Conservation (phyloP, 2,113 vertebrate genomes). For the Entomyzon cyanotis region DNA sequence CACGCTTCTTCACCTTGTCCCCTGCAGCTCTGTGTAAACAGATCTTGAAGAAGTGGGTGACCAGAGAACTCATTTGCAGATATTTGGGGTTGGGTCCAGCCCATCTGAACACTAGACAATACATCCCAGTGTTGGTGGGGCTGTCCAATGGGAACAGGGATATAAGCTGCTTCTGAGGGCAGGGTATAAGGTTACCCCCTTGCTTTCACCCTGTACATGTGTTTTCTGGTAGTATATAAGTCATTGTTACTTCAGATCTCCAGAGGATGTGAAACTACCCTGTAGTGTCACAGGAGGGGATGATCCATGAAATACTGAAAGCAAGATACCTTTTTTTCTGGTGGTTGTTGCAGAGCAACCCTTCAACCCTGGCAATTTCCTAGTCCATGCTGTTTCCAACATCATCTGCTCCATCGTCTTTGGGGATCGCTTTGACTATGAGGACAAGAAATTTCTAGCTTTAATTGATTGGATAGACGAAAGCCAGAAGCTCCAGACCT, state of each 20-base stretch:
- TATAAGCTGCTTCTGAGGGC: not conserved
- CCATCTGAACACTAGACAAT: not conserved
- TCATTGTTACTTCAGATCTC: not conserved
- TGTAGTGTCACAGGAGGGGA: not conserved
- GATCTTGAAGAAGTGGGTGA: not conserved
- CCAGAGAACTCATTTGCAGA: not conserved
- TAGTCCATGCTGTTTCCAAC: constrained; percentile 60
- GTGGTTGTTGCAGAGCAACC: not conserved
- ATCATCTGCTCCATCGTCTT: constrained; percentile 75
- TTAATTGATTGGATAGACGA: constrained; percentile 18
- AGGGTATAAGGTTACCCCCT: not conserved
- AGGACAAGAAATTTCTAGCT: constrained; percentile 65
- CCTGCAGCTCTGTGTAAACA: not conserved
- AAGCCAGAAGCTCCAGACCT: not conserved
- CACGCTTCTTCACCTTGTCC: not conserved
- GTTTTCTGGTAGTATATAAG: not conserved
- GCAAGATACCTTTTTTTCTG: not conserved
- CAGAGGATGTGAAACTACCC: not conserved
- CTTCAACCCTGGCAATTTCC: constrained; percentile 34
- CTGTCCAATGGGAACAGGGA: not conserved
- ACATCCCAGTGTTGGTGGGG: not conserved
- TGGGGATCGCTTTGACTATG: constrained; percentile 73
- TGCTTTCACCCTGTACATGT: not conserved
- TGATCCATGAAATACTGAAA: not conserved
- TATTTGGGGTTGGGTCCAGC: not conserved